Percentiles rank a stretch among this genome's conserved stretches.
phyloP scores from a whole-genome alignment of 2,113 vertebrate species.

The Chamaetylas fuelleborni region DNA sequence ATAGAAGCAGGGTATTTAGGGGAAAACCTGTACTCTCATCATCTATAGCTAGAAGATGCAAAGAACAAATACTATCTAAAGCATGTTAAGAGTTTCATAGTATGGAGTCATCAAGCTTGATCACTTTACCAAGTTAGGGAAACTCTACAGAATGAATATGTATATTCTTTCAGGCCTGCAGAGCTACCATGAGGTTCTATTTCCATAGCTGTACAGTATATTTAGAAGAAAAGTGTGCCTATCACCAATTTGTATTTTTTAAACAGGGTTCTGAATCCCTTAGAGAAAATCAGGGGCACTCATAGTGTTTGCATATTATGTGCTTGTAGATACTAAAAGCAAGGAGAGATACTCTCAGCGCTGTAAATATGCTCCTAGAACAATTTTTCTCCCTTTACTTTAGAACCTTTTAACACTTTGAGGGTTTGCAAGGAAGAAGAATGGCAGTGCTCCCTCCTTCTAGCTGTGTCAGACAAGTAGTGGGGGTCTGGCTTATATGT shows the following conservation, averaged over 20 bases:
- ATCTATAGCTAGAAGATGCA: background rate
- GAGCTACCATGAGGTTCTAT: background rate
- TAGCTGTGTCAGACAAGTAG: background rate
- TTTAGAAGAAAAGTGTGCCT: background rate
- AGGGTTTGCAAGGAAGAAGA: background rate
- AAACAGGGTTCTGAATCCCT: background rate
- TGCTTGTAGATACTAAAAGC: background rate
- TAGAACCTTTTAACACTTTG: background rate
- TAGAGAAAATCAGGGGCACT: background rate
- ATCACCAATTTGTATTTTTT: background rate
- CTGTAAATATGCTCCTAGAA: background rate
- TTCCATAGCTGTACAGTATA: background rate
- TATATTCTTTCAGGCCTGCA: background rate
- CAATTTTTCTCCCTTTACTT: background rate
- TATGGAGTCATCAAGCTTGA: background rate
- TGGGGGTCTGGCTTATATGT: background rate
- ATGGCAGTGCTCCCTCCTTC: background rate
- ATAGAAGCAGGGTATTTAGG: background rate
- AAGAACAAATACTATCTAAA: background rate
- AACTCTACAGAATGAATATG: background rate
- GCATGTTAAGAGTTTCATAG: background rate
- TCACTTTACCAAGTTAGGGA: background rate
- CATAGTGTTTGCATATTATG: background rate
- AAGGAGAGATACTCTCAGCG: background rate
- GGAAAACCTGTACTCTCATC: background rate